Conservation (phyloP, 2,113 vertebrate species). For the Melierax canorus region DNA sequence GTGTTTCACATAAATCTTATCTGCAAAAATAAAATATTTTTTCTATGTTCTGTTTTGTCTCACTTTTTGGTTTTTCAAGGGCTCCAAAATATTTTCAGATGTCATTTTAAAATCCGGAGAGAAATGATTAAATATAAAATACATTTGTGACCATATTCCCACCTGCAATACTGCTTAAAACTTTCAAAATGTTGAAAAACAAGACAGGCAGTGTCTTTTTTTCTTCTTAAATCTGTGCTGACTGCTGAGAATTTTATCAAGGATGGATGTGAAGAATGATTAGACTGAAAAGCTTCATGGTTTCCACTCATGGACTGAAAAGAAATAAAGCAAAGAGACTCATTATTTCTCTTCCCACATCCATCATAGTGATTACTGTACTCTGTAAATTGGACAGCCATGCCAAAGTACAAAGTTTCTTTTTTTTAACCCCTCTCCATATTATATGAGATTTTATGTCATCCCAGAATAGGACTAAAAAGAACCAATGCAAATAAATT, state of each 20-base stretch:
- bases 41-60: background rate
- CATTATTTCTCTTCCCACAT: conserved; percentile 27
- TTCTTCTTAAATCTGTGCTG: conserved; percentile 31
- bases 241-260: conserved; percentile 56
- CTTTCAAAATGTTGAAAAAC: conserved; percentile 6
- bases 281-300: conserved; percentile 24
- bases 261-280: conserved; percentile 50
- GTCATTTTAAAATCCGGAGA: background rate
- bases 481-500: background rate
- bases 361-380: background rate
- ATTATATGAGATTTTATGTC: background rate
- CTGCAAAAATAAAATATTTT: background rate
- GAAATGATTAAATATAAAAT: background rate
- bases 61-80: background rate
- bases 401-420: background rate
- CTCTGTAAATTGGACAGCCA: background rate
- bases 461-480: background rate
- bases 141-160: background rate
- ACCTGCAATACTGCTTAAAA: background rate
- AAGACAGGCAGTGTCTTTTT: background rate
- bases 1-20: background rate
- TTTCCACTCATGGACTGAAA: background rate
- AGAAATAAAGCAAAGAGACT: conserved; percentile 9
- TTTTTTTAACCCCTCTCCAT: background rate
- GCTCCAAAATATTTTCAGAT: background rate